Evolutionary conservation across 2,888 invertebrate species (phyloP), one percentile per base, ranked within the genome.

Genomic region (Norana najaformis): DNA sequence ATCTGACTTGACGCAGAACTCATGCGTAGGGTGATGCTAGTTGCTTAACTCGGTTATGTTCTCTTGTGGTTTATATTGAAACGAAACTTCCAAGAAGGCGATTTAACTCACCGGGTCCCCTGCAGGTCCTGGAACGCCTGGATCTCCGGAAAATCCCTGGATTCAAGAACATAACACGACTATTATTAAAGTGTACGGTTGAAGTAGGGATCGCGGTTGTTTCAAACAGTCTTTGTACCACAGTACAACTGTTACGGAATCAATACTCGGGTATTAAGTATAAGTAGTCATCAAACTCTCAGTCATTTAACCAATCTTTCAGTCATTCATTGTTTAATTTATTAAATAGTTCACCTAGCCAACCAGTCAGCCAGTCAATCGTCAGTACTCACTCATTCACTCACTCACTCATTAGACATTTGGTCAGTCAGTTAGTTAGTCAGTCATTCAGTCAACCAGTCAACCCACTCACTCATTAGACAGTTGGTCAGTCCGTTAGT

Each of bases 21-120:
- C n/a, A n/a, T n/a, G n/a, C n/a, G n/a, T n/a, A n/a, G n/a, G n/a
- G n/a, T n/a, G n/a, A n/a, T n/a, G n/a, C n/a, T n/a, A n/a, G n/a
- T n/a, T n/a, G n/a, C n/a, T n/a, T n/a, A n/a, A n/a, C n/a, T n/a
- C n/a, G n/a, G n/a, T n/a, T n/a, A n/a, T n/a, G n/a, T n/a, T n/a
- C n/a, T n/a, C n/a, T n/a, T n/a, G n/a, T n/a, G n/a, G n/a, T n/a
- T n/a, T n/a, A n/a, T n/a, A n/a, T 11, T 30, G n/a, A 69, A 30
- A n/a, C 13, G 69, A 69, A n/a, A n/a, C n/a, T n/a, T n/a, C n/a
- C n/a, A n/a, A 69, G 8, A 13, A n/a, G 69, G 5, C 8, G n/a
- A 6, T 6, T n/a, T 13, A n/a, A 85, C 85, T 85, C 85, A 85
- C 85, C 85, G 85, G 85, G 34, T 85, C 85, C 36, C 85, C 85